These are phyloP conservation scores for Pseudochaenichthys georgianus DNA, from an alignment of 2,797 vertebrate genomes.

Conservation along the genomic window DNA sequence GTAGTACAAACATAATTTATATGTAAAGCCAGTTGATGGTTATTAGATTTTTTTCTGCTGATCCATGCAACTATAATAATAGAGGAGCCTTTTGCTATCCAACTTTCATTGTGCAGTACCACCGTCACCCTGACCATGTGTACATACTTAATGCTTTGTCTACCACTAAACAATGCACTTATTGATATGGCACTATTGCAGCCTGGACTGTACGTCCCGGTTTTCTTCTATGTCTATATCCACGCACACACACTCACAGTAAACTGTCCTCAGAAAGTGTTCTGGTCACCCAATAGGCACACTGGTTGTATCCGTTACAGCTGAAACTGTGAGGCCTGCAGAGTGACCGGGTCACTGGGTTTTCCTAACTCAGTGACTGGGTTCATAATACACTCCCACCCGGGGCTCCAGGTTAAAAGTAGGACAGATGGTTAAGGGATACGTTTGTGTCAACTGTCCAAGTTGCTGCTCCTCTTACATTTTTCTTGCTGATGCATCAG, in stretches of 20 bases:
- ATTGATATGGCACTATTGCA: constrained; percentile 34
- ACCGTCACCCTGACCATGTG: not conserved
- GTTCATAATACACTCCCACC: constrained; percentile 27
- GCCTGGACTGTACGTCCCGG: constrained; percentile 23
- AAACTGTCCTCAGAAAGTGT: constrained; percentile 27
- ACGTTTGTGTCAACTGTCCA: not conserved
- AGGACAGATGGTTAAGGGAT: constrained; percentile 31
- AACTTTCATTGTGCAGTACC: constrained; percentile 18
- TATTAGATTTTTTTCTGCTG: constrained; percentile 7
- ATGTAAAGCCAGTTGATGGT: not conserved
- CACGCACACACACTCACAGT: constrained; percentile 4
- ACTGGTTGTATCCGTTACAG: constrained; percentile 55
- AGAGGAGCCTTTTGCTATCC: constrained; percentile 4
- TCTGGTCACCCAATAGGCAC: constrained; percentile 38
- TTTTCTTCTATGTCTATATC: not conserved
- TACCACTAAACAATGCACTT: constrained; percentile 48
- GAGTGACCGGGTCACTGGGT: constrained; percentile 35
- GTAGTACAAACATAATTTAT: not conserved
- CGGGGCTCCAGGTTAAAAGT: constrained; percentile 34
- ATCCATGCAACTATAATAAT: constrained; percentile 24
- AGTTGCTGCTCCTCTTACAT: constrained; percentile 4
- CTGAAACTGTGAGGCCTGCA: constrained; percentile 29
- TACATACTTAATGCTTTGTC: constrained; percentile 55
- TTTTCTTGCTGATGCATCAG: constrained; percentile 17
- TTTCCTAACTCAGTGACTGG: constrained; percentile 23